Percentiles rank a stretch among this genome's conserved stretches.
Evolutionary conservation across 2,797 vertebrate species (phyloP).

Genomic region (Champsocephalus gunnari): DNA sequence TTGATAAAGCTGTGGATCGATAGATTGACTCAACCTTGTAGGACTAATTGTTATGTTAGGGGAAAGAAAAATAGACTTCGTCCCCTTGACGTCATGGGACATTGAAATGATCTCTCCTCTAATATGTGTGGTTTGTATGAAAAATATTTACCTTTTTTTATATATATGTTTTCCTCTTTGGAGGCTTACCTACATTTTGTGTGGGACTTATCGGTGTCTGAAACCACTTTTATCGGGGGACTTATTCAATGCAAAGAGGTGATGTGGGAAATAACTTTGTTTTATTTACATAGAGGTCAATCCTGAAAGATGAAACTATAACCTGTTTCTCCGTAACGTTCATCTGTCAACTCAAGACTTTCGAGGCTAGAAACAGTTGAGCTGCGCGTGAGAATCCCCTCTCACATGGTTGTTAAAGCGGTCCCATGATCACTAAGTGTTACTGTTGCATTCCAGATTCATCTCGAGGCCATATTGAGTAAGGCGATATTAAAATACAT

Average conservation of each 20-base stretch:
- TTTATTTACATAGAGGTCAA: background rate
- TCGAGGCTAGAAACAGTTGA: slow-evolving; percentile 34
- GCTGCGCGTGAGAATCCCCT: slow-evolving; percentile 44
- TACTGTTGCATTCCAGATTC: slow-evolving; percentile 7
- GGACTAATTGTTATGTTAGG: background rate
- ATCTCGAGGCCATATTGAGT: background rate
- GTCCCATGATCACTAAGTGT: slow-evolving; percentile 43
- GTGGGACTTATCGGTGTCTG: background rate
- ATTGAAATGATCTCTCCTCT: background rate
- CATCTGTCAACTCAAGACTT: slow-evolving; percentile 28
- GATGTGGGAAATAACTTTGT: slow-evolving; percentile 18
- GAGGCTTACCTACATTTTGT: background rate
- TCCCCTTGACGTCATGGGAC: background rate
- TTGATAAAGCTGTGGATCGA: background rate
- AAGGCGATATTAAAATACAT: background rate
- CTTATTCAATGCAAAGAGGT: background rate
- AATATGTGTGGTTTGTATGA: background rate
- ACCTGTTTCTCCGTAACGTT: slow-evolving; percentile 27
- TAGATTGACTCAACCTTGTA: background rate
- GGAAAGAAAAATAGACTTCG: background rate
- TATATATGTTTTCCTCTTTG: background rate
- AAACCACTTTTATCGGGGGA: background rate
- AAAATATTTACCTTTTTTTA: background rate
- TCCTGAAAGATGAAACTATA: slow-evolving; percentile 36
- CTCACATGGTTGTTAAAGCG: slow-evolving; percentile 57